phyloP scores from a whole-genome alignment of 2,797 vertebrate species.

The Ispidina lecontei region DNA sequence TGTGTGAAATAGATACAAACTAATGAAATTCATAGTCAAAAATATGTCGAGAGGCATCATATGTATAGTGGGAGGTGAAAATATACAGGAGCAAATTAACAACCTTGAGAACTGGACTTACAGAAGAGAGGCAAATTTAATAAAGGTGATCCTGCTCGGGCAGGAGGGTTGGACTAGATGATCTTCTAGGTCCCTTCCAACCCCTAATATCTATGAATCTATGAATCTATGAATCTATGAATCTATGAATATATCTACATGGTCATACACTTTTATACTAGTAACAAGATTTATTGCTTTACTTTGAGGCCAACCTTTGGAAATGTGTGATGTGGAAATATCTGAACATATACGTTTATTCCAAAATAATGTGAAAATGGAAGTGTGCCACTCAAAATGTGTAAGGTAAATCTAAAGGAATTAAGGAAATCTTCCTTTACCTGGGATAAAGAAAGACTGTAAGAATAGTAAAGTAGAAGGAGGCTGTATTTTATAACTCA shows the following conservation, averaged over 20 bases:
- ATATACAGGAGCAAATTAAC: not conserved
- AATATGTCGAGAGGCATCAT: accelerated
- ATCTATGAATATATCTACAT: not conserved
- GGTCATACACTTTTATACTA: not conserved
- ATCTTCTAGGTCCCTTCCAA: no score
- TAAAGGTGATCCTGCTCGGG: no score
- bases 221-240: no score
- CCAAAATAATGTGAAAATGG: not conserved
- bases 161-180: no score
- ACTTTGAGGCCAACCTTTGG: not conserved
- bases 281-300: not conserved
- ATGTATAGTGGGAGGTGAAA: not conserved
- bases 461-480: not conserved
- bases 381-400: not conserved
- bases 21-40: not conserved
- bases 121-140: not conserved
- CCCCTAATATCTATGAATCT: no score
- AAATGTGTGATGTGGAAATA: not conserved
- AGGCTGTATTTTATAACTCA: not conserved
- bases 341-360: not conserved
- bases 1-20: not conserved
- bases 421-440: not conserved
- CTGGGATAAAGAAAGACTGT: not conserved
- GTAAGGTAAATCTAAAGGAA: not conserved
- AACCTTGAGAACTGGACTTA: not conserved